These are phyloP conservation scores for Diploscapter pachys DNA, from an alignment of 1,140 invertebrate species.

Conservation along the genomic window DNA sequence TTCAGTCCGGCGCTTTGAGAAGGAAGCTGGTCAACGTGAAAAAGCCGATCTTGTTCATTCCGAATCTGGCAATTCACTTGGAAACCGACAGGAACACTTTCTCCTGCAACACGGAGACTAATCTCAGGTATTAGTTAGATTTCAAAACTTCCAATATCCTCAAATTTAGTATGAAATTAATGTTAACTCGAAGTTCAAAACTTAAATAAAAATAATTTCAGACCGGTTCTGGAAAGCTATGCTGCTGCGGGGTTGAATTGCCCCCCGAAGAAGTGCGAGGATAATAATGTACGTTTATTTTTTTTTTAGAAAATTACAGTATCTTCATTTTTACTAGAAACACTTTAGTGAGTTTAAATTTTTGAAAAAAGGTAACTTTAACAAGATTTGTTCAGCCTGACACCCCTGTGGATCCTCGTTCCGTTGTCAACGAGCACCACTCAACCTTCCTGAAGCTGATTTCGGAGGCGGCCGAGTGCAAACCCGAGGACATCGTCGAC, in stretches of 20 bases:
- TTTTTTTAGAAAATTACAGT: too few species aligned
- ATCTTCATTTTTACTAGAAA: too few species aligned
- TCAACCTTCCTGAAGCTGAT: conserved; percentile 59
- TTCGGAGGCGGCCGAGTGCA: conserved; percentile 59
- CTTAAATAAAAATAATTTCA: conserved; percentile 62
- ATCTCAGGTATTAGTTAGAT: neutral
- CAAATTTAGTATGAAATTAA: conserved; percentile 44
- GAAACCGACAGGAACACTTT: conserved; percentile 56
- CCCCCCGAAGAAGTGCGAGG: conserved; percentile 21
- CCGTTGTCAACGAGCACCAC: conserved; percentile 58
- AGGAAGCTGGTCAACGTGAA: conserved; percentile 59
- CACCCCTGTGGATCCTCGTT: too few species aligned
- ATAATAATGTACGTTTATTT: neutral
- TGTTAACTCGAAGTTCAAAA: conserved; percentile 58
- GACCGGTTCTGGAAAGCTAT: conserved; percentile 59
- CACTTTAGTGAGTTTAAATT: too few species aligned
- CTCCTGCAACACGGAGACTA: conserved; percentile 14
- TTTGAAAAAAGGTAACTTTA: too few species aligned
- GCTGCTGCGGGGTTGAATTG: conserved; percentile 50
- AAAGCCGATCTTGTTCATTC: conserved; percentile 62
- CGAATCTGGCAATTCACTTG: conserved; percentile 64
- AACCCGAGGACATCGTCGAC: conserved; percentile 62
- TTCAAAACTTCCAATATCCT: neutral
- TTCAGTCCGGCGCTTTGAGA: conserved; percentile 7
- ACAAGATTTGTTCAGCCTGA: too few species aligned